Conservation (phyloP, 2,797 vertebrate genomes). For the Coccyzus lansbergi region DNA sequence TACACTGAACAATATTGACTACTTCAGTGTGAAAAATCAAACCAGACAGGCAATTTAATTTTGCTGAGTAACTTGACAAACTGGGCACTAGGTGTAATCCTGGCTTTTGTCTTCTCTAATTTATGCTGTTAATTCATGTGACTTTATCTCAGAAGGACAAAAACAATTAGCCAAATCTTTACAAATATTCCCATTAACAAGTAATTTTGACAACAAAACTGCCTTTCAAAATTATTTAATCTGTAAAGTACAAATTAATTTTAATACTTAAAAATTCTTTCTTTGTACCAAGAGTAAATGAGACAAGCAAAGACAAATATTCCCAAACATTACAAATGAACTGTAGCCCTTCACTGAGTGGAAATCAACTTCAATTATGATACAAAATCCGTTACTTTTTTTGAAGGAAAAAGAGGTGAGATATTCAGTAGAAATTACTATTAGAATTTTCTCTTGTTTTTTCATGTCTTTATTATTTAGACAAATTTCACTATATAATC, state of each 20-base stretch:
- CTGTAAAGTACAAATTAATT: neutral
- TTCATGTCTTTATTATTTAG: neutral
- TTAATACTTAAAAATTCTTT: neutral
- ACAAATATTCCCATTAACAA: neutral
- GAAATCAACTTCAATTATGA: neutral
- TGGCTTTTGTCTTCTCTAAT: neutral
- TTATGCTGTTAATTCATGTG: neutral
- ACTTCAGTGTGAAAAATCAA: neutral
- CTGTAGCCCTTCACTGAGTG: neutral
- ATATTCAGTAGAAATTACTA: neutral
- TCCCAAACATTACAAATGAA: neutral
- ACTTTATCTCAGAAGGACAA: neutral
- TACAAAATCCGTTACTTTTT: neutral
- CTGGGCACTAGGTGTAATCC: neutral
- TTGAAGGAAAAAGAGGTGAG: neutral
- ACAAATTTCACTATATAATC: neutral
- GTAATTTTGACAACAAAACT: neutral
- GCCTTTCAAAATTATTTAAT: neutral
- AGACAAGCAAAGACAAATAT: neutral
- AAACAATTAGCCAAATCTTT: neutral
- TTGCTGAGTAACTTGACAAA: neutral
- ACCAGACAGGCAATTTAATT: neutral
- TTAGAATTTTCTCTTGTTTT: neutral
- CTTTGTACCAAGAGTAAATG: neutral
- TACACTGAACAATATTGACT: neutral